Conservation (phyloP, 2,888 invertebrate species). For the Agrochola litura region DNA sequence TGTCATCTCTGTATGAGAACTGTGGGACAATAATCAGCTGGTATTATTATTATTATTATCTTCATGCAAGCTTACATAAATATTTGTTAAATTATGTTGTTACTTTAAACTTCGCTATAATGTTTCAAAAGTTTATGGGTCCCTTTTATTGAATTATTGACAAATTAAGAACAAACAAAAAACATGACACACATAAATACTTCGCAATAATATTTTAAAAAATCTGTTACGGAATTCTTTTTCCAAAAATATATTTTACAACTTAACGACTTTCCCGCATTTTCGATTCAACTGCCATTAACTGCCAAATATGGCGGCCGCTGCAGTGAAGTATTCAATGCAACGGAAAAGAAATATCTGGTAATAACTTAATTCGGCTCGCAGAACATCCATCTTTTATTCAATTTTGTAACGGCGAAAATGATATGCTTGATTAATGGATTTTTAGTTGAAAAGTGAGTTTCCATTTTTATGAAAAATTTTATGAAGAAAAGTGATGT, state of each 20-base stretch:
- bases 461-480: constrained; percentile 5
- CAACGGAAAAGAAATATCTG: constrained; percentile 71
- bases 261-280: constrained; percentile 44
- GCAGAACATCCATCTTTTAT: constrained; percentile 73
- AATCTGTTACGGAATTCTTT: constrained; percentile 12
- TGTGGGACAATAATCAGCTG: too few species aligned
- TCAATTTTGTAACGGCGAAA: constrained; percentile 76
- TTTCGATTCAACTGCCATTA: constrained; percentile 59
- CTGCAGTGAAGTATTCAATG: constrained; percentile 70
- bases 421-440: constrained; percentile 72
- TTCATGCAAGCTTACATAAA: too few species aligned
- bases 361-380: constrained; percentile 80
- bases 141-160: background rate
- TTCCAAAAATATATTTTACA: constrained; percentile 31
- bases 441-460: constrained; percentile 2
- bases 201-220: background rate
- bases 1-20: too few species aligned
- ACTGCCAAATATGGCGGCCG: constrained; percentile 63
- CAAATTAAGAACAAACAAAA: background rate
- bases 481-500: background rate
- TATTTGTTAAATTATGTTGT: background rate
- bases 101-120: background rate
- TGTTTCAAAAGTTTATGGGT: background rate
- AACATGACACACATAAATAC: background rate
- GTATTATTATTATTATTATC: too few species aligned